Percentiles rank a stretch among this genome's conserved stretches.
These are phyloP conservation scores for Gnathonemus longibarbis DNA, from an alignment of 2,113 vertebrate species.

Conservation along the genomic window DNA sequence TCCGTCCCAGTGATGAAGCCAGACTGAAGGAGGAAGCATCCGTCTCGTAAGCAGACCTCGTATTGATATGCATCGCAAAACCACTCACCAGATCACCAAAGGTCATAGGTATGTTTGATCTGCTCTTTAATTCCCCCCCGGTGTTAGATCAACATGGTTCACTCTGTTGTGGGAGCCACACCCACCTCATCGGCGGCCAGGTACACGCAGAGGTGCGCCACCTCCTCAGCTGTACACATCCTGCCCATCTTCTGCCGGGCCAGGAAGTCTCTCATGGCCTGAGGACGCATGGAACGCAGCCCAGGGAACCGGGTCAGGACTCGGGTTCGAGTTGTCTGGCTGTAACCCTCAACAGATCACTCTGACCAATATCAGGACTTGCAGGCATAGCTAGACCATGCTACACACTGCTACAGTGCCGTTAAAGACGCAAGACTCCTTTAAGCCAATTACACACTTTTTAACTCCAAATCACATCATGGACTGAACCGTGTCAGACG, in stretches of 20 bases:
- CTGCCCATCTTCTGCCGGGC: conserved; percentile 83
- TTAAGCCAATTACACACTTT: neutral
- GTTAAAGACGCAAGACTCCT: neutral
- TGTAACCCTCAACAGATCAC: neutral
- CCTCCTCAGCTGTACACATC: conserved; percentile 83
- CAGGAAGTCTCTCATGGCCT: conserved; percentile 84
- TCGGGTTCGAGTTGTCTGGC: neutral
- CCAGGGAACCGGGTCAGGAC: too few species aligned
- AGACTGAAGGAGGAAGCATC: conserved; percentile 59
- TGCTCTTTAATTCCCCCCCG: neutral
- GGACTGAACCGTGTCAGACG: neutral
- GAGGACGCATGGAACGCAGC: neutral
- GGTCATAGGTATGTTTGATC: too few species aligned
- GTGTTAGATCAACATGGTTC: neutral
- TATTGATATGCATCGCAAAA: neutral
- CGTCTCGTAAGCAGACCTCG: neutral
- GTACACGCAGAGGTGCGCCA: conserved; percentile 85
- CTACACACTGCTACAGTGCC: neutral
- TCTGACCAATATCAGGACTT: neutral
- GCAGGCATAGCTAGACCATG: neutral
- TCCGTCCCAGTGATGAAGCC: conserved; percentile 82
- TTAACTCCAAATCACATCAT: neutral
- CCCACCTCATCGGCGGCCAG: conserved; percentile 91
- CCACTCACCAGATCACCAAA: neutral
- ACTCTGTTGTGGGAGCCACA: neutral